These are phyloP conservation scores for Chloroceryle inda DNA, from an alignment of 2,797 vertebrate genomes.

Conservation along the genomic window DNA sequence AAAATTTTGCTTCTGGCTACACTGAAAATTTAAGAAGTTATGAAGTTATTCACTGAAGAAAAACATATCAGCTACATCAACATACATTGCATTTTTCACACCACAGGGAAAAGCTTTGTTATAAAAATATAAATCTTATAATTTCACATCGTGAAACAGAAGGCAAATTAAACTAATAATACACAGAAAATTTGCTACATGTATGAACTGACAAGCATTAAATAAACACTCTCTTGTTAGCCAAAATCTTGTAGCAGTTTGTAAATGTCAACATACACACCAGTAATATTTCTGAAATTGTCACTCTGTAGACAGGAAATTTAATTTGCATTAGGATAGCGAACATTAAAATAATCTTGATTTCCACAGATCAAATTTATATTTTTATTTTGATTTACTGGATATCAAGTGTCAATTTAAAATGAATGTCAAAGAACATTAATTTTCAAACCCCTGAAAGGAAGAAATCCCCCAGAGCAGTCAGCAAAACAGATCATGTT, in stretches of 20 bases:
- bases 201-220: background rate
- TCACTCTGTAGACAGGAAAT: slow-evolving; percentile 49
- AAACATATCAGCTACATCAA: background rate
- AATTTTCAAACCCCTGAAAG: slow-evolving; percentile 11
- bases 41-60: background rate
- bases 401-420: slow-evolving; percentile 47
- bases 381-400: slow-evolving; percentile 57
- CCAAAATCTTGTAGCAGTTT: slow-evolving; percentile 11
- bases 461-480: slow-evolving; percentile 20
- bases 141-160: background rate
- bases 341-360: slow-evolving; percentile 54
- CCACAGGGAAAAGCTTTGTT: background rate
- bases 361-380: slow-evolving; percentile 53
- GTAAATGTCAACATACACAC: background rate
- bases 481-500: slow-evolving; percentile 54
- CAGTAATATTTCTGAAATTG: background rate
- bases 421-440: slow-evolving; percentile 10
- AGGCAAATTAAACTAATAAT: slow-evolving; percentile 11
- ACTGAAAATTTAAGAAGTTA: background rate
- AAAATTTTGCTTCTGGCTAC: background rate
- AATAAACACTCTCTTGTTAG: background rate
- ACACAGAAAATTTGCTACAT: background rate
- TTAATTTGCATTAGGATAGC: slow-evolving; percentile 43
- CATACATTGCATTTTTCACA: background rate
- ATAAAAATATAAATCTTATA: background rate